phyloP scores from a whole-genome alignment of 2,888 invertebrate species.

The Pomacea canaliculata region DNA sequence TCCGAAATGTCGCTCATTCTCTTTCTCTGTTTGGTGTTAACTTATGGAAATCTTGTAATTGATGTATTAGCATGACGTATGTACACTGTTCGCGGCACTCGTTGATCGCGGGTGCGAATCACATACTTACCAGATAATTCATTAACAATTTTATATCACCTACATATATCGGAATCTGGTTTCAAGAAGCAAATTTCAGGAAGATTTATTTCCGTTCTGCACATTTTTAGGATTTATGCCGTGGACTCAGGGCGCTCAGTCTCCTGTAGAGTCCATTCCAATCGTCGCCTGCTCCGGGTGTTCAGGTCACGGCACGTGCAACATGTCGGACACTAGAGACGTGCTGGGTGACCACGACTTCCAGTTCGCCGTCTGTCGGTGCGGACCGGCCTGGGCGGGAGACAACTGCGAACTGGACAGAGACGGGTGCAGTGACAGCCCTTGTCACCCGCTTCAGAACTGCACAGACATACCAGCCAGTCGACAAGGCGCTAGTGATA shows the following conservation, averaged over 20 bases:
- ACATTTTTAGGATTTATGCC: conserved; percentile 7
- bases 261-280: conserved; percentile 13
- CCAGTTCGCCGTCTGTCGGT: conserved; percentile 9
- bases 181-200: too few species aligned
- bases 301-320: conserved; percentile 13
- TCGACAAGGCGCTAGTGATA: conserved; percentile 22
- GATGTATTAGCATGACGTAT: too few species aligned
- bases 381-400: conserved; percentile 19
- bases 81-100: too few species aligned
- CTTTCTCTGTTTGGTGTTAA: too few species aligned
- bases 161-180: too few species aligned
- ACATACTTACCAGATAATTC: too few species aligned
- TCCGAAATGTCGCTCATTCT: too few species aligned
- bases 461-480: conserved; percentile 36
- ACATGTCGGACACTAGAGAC: background rate
- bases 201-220: too few species aligned
- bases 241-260: conserved; percentile 11
- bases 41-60: too few species aligned
- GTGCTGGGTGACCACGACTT: background rate
- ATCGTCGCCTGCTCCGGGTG: conserved; percentile 23
- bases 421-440: conserved; percentile 34
- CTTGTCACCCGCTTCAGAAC: conserved; percentile 26
- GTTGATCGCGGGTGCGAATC: too few species aligned
- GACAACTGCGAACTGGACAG: conserved; percentile 34
- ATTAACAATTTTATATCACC: too few species aligned